Evolutionary conservation across 2,113 vertebrate species (phyloP).

Genomic region (Trematocara stigmaticum): DNA sequence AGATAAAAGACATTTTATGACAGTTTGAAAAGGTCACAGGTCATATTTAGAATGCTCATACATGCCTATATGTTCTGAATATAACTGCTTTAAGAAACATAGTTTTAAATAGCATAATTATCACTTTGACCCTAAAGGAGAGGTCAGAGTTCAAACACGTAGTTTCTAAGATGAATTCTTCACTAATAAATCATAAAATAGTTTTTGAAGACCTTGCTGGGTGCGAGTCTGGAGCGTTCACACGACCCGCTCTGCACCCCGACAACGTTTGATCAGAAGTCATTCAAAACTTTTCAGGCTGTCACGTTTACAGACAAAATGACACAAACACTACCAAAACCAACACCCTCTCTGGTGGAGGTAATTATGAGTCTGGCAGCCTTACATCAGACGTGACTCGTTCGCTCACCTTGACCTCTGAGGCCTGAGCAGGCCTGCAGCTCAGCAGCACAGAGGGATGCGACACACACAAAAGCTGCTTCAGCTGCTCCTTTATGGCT

Average conservation of each 20-base stretch:
- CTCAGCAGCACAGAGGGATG: constrained; percentile 81
- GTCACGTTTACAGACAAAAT: background rate
- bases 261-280: too few relatives aligned
- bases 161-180: background rate
- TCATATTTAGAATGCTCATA: background rate
- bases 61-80: background rate
- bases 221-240: background rate
- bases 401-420: constrained; percentile 75
- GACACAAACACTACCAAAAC: background rate
- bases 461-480: constrained; percentile 72
- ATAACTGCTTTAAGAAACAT: background rate
- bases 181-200: accelerated
- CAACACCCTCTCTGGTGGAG: background rate
- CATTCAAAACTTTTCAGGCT: too few relatives aligned
- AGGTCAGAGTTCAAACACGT: background rate
- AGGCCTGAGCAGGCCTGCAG: constrained; percentile 70
- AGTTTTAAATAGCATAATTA: background rate
- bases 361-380: background rate
- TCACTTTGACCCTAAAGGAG: background rate
- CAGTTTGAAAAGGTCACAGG: background rate
- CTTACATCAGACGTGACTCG: background rate
- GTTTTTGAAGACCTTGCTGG: background rate
- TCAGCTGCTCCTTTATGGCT: constrained; percentile 71
- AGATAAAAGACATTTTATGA: accelerated
- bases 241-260: background rate